Percentiles rank a stretch among this genome's conserved stretches.
Conservation (phyloP, 2,113 vertebrate genomes). For the Lasiurus borealis region DNA sequence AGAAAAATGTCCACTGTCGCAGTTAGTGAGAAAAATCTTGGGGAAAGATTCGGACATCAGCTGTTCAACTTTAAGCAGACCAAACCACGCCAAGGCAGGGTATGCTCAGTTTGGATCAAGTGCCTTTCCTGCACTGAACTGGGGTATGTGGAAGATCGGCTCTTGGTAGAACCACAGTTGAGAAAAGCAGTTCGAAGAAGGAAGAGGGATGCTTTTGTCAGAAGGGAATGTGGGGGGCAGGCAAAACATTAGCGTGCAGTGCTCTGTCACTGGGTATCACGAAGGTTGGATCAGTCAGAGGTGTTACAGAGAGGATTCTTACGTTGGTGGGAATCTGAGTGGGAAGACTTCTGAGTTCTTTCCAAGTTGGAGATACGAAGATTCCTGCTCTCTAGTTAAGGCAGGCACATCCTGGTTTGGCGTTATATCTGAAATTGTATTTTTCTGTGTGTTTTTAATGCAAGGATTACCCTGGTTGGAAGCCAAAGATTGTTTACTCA, state of each 20-base stretch:
- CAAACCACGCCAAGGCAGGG: neutral
- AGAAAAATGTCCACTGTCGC: conserved; percentile 10
- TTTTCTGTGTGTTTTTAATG: conserved; percentile 52
- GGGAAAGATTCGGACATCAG: neutral
- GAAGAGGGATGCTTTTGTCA: neutral
- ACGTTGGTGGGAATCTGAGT: conserved; percentile 32
- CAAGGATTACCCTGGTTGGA: conserved; percentile 33
- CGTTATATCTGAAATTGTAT: conserved; percentile 5
- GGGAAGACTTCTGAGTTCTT: neutral
- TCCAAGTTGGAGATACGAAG: neutral
- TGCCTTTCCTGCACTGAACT: conserved; percentile 4
- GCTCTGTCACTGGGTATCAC: neutral
- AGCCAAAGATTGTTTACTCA: neutral
- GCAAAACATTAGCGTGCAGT: neutral
- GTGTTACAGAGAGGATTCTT: neutral
- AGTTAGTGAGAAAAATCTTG: conserved; percentile 24
- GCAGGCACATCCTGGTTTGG: neutral
- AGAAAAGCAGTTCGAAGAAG: conserved; percentile 42
- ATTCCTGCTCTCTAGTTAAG: neutral
- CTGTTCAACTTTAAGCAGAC: neutral
- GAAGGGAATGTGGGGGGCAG: neutral
- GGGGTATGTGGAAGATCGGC: neutral
- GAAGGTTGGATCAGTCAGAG: neutral
- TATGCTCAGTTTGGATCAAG: neutral
- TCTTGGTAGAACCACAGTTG: conserved; percentile 13